Percentiles rank a stretch among this genome's conserved stretches.
Evolutionary conservation across 2,888 invertebrate species (phyloP).

Genomic region (Drosophila yooni): DNA sequence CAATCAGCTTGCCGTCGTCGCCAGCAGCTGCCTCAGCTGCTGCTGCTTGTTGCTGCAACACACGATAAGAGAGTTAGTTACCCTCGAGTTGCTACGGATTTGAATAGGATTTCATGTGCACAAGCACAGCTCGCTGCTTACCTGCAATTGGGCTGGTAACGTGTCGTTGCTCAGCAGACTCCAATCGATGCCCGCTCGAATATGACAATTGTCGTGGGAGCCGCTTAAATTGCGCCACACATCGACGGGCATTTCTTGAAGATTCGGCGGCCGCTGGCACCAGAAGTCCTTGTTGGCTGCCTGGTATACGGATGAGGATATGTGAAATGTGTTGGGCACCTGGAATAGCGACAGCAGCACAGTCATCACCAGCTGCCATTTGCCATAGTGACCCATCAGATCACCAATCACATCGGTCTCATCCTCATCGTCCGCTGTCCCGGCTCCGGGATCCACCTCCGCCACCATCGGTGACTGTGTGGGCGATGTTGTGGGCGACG

Average conservation of each 20-base stretch:
- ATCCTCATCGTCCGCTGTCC: conserved; percentile 80
- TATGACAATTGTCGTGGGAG: conserved; percentile 87
- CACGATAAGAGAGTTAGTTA: conserved; percentile 20
- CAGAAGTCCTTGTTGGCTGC: conserved; percentile 89
- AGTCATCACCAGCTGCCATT: conserved; percentile 91
- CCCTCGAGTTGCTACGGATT: conserved; percentile 23
- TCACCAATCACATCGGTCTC: conserved; percentile 89
- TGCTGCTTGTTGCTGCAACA: conserved; percentile 45
- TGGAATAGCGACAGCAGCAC: conserved; percentile 91
- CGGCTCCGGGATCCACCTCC: conserved; percentile 44
- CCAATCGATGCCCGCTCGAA: conserved; percentile 86
- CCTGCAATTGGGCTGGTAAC: conserved; percentile 63
- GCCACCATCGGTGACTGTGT: conserved; percentile 58
- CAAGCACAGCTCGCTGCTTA: conserved; percentile 32
- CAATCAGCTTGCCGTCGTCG: conserved; percentile 84
- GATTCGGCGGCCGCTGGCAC: conserved; percentile 88
- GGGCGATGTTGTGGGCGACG: conserved; percentile 75
- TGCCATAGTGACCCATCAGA: conserved; percentile 90
- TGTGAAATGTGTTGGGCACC: conserved; percentile 93
- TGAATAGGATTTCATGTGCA: conserved; percentile 21
- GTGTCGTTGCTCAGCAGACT: conserved; percentile 57
- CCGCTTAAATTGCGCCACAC: conserved; percentile 90
- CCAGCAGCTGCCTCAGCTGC: conserved; percentile 15
- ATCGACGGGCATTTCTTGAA: conserved; percentile 86
- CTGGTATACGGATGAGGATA: conserved; percentile 91